phyloP scores from a whole-genome alignment of 2,888 invertebrate species.

The Drosophila testacea region DNA sequence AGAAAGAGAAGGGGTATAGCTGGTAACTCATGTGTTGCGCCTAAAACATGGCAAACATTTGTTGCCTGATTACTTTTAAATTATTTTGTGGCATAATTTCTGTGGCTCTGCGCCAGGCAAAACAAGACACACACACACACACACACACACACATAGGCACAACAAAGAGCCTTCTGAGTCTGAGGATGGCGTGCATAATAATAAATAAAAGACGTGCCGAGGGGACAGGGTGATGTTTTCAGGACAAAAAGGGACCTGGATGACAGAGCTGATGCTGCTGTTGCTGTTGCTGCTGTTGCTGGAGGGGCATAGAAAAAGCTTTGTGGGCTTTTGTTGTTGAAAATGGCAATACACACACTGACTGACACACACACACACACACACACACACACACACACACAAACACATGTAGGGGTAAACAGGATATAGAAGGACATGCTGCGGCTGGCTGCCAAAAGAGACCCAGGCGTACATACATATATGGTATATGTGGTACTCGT shows the following conservation, averaged over 20 bases:
- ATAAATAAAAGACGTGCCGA: constrained; percentile 75
- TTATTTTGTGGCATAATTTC: constrained; percentile 84
- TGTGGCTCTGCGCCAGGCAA: constrained; percentile 61
- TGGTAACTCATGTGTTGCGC: constrained; percentile 62
- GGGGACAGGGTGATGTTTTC: neutral
- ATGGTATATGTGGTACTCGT: constrained; percentile 11
- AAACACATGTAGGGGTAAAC: constrained; percentile 25
- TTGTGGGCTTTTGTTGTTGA: constrained; percentile 68
- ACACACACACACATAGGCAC: constrained; percentile 11
- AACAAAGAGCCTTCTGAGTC: constrained; percentile 30
- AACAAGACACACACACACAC: constrained; percentile 12
- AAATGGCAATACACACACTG: constrained; percentile 49
- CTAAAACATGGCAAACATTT: constrained; percentile 77
- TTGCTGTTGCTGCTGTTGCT: constrained; percentile 26
- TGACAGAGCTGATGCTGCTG: constrained; percentile 50
- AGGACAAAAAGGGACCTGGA: constrained; percentile 54
- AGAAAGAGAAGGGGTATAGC: neutral
- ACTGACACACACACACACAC: constrained; percentile 18
- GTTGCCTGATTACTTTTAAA: constrained; percentile 84
- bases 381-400: constrained; percentile 20
- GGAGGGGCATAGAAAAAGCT: constrained; percentile 53
- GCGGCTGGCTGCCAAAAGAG: constrained; percentile 40
- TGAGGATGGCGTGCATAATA: constrained; percentile 72
- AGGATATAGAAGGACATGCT: constrained; percentile 41
- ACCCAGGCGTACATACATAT: constrained; percentile 29